These are phyloP conservation scores for Huso huso DNA, from an alignment of 2,797 vertebrate species.

Conservation along the genomic window DNA sequence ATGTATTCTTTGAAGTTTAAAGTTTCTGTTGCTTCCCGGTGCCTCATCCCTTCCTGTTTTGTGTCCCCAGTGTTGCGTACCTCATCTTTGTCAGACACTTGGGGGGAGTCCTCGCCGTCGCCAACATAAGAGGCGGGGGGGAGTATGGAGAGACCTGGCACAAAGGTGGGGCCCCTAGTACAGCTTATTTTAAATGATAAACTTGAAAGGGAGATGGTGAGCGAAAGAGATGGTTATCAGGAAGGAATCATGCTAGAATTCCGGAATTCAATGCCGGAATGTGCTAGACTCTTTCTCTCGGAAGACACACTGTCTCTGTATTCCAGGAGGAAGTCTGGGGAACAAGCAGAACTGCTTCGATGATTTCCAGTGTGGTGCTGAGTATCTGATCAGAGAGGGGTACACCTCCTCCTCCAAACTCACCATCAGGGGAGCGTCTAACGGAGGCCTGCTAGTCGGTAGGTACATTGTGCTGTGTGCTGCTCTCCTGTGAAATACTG, in stretches of 20 bases:
- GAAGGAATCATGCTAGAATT: no score
- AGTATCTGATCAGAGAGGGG: slow-evolving; percentile 54
- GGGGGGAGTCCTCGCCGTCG: slow-evolving; percentile 60
- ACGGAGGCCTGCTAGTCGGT: slow-evolving; percentile 66
- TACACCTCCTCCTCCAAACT: slow-evolving; percentile 49
- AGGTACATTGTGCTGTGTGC: background rate
- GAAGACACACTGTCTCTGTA: background rate
- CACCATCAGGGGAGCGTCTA: slow-evolving; percentile 60
- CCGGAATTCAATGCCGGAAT: no score
- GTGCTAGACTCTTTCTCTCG: no score
- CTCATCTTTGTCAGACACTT: slow-evolving; percentile 60
- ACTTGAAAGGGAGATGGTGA: no score
- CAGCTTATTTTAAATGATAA: no score
- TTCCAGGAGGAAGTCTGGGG: slow-evolving; percentile 45
- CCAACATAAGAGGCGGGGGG: slow-evolving; percentile 65
- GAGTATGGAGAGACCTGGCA: slow-evolving; percentile 67
- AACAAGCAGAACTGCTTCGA: slow-evolving; percentile 66
- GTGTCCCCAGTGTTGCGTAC: slow-evolving; percentile 45
- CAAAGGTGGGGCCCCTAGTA: slow-evolving; percentile 45
- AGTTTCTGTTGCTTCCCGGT: no score
- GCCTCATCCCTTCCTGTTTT: no score
- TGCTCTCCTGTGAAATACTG: no score
- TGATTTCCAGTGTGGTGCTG: slow-evolving; percentile 60
- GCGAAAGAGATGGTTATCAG: no score
- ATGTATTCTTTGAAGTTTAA: no score